A percentile compares a stretch with the other conserved stretches of the same genome.
Conservation (phyloP, 1,140 invertebrate genomes). For the Brachionus plicatilis region DNA sequence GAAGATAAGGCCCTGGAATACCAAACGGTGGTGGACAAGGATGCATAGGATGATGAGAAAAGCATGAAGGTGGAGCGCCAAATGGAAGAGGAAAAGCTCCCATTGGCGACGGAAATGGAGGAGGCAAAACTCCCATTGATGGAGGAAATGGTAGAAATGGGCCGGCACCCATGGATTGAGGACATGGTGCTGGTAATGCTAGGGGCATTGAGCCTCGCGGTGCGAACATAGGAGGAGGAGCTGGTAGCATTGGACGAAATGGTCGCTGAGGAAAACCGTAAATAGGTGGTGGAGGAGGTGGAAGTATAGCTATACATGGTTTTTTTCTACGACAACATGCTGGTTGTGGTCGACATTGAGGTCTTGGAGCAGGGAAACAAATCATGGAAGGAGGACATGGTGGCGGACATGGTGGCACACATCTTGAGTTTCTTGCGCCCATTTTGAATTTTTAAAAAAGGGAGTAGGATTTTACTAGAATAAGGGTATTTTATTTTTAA, state of each 20-base stretch:
- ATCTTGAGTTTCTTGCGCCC: conserved; percentile 19
- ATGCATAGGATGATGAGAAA: not conserved
- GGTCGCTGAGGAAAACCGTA: not conserved
- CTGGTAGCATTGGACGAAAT: not conserved
- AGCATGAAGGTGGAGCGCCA: not conserved
- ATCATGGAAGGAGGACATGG: not conserved
- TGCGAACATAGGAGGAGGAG: not conserved
- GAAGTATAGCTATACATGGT: not conserved
- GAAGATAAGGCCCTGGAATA: not conserved
- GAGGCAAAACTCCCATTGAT: not conserved
- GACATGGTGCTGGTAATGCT: not conserved
- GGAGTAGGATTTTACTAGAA: not conserved
- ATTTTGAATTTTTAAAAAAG: not conserved
- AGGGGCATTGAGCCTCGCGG: not conserved
- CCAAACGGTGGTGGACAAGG: not conserved
- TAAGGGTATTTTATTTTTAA: not conserved
- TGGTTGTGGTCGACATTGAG: not conserved
- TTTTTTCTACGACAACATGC: not conserved
- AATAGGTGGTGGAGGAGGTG: not conserved
- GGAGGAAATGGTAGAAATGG: not conserved
- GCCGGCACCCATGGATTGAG: not conserved
- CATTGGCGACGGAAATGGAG: not conserved
- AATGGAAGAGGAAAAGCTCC: not conserved
- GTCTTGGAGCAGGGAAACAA: not conserved
- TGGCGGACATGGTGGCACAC: not conserved